Conservation (phyloP, 2,888 invertebrate genomes). For the Agonopterix heracliana region DNA sequence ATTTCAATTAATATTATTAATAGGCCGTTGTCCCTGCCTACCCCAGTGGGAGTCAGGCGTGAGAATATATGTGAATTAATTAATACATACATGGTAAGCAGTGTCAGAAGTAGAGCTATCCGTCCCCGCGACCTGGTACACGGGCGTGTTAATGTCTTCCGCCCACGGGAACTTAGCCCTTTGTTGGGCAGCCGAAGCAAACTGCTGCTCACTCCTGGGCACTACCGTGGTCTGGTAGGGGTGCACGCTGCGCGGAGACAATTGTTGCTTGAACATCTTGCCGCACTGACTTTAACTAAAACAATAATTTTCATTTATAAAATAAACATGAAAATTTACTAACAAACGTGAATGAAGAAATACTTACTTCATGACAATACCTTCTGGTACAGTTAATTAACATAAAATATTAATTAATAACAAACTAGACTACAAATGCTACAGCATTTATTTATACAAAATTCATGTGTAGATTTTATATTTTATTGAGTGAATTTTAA, state of each 20-base stretch:
- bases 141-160: slow-evolving; percentile 53
- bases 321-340: slow-evolving; percentile 7
- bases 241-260: slow-evolving; percentile 63
- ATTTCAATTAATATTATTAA: too few species aligned
- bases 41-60: too few species aligned
- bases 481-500: too few species aligned
- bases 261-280: slow-evolving; percentile 69
- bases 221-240: slow-evolving; percentile 71
- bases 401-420: too few species aligned
- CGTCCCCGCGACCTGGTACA: slow-evolving; percentile 61
- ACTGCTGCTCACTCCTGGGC: slow-evolving; percentile 63
- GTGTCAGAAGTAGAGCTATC: slow-evolving; percentile 71
- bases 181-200: slow-evolving; percentile 61
- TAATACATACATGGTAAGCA: slow-evolving; percentile 59
- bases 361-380: too few species aligned
- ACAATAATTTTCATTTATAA: slow-evolving; percentile 11
- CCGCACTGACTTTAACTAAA: slow-evolving; percentile 25
- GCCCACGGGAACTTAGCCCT: slow-evolving; percentile 69
- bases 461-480: too few species aligned
- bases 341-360: background rate
- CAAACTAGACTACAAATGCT: too few species aligned
- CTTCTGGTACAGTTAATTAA: too few species aligned
- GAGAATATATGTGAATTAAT: too few species aligned
- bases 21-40: too few species aligned
- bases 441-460: too few species aligned